These are phyloP conservation scores for Momotus momota DNA, from an alignment of 2,797 vertebrate species.

Conservation along the genomic window DNA sequence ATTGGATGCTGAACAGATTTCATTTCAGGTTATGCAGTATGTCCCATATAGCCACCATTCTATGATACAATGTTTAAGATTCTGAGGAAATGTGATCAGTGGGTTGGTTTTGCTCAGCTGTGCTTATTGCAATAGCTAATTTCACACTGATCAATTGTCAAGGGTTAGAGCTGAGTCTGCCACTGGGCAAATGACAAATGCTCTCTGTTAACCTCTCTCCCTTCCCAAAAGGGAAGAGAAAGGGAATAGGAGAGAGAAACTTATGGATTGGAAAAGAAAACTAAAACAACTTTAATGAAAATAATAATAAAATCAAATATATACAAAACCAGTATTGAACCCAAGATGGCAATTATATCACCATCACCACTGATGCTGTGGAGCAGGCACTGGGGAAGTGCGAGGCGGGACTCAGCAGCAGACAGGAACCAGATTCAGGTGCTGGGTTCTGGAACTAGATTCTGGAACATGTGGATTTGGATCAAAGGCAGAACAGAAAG, in stretches of 20 bases:
- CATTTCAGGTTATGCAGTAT: neutral
- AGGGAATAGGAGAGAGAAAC: too few relatives aligned
- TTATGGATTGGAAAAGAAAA: neutral
- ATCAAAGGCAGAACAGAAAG: neutral
- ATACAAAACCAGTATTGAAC: neutral
- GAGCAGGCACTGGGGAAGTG: neutral
- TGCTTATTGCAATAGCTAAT: neutral
- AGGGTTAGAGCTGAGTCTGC: neutral
- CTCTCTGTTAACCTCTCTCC: too few relatives aligned
- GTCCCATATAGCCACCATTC: neutral
- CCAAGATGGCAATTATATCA: neutral
- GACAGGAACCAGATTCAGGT: neutral
- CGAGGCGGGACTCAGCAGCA: neutral
- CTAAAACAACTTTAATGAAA: neutral
- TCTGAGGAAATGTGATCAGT: neutral
- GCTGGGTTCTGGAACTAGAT: neutral
- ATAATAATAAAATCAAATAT: neutral
- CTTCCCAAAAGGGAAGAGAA: too few relatives aligned
- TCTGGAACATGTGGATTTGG: neutral
- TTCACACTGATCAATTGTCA: neutral
- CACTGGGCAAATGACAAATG: too few relatives aligned
- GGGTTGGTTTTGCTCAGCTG: neutral
- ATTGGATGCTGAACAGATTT: neutral
- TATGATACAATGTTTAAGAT: neutral
- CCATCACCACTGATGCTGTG: neutral